Conservation (phyloP, 1,140 invertebrate genomes). For the Macrobrachium rosenbergii region DNA sequence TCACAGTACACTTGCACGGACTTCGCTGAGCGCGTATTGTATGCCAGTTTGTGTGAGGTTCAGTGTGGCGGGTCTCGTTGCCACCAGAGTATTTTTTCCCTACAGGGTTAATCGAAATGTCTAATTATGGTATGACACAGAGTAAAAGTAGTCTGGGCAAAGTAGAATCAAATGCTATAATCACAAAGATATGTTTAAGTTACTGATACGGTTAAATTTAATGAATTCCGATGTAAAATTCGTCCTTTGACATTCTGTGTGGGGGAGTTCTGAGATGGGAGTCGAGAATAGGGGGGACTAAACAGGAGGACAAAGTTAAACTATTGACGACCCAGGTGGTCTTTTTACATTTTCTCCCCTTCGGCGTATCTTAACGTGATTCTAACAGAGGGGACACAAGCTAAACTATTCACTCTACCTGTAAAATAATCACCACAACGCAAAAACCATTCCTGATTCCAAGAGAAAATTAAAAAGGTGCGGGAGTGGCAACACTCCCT, state of each 20-base stretch:
- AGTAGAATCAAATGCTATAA: neutral
- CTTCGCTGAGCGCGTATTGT: slow-evolving; percentile 21
- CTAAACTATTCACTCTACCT: neutral
- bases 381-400: neutral
- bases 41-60: slow-evolving; percentile 16
- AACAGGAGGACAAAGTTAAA: neutral
- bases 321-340: neutral
- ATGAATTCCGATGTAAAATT: slow-evolving; percentile 8
- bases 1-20: slow-evolving; percentile 15
- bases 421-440: neutral
- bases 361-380: neutral
- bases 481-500: neutral
- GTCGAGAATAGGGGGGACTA: slow-evolving; percentile 13
- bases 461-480: neutral
- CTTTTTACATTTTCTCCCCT: slow-evolving; percentile 1
- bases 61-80: slow-evolving; percentile 1
- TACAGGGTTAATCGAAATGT: neutral
- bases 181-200: slow-evolving; percentile 1
- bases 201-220: slow-evolving; percentile 2
- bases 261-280: slow-evolving; percentile 20
- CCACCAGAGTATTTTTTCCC: neutral
- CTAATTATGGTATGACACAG: neutral
- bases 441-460: neutral
- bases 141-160: neutral
- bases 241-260: neutral